Conservation (phyloP, 37 sponge, comb jelly and placozoan species). For the Crambe crambe region DNA sequence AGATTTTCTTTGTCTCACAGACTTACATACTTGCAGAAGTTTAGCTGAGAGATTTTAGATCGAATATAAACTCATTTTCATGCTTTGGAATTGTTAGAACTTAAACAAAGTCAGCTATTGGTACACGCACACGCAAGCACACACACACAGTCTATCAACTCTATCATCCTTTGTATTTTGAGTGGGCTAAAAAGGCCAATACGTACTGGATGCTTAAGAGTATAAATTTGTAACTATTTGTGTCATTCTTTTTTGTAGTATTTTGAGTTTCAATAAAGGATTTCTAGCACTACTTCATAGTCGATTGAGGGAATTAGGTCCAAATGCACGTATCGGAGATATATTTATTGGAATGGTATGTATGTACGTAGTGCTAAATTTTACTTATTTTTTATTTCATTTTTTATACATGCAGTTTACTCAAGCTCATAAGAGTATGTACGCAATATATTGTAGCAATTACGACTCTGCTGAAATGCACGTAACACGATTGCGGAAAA, state of each 20-base stretch:
- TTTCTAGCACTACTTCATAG: constrained; percentile 66
- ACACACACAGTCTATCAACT: too few relatives aligned
- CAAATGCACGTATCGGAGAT: constrained; percentile 70
- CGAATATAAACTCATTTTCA: too few relatives aligned
- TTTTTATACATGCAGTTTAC: constrained; percentile 52
- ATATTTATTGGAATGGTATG: constrained; percentile 74
- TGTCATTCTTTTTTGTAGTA: constrained; percentile 17
- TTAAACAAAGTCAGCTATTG: too few relatives aligned
- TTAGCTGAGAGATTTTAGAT: too few relatives aligned
- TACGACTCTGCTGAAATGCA: constrained; percentile 80
- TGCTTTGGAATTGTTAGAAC: too few relatives aligned
- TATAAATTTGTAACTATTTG: not conserved
- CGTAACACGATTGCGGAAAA: constrained; percentile 50
- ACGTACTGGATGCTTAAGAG: too few relatives aligned
- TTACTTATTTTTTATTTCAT: not conserved
- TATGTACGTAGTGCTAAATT: not conserved
- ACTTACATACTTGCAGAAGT: too few relatives aligned
- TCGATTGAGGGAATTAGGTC: constrained; percentile 49
- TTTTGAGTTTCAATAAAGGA: constrained; percentile 72
- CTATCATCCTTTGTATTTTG: too few relatives aligned
- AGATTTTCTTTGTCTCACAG: too few relatives aligned
- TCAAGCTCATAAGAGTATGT: constrained; percentile 81
- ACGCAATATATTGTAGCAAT: constrained; percentile 92
- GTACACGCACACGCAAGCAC: not conserved
- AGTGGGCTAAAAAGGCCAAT: too few relatives aligned